Conservation (phyloP, 2,113 vertebrate species). For the Myiopsitta monachus region DNA sequence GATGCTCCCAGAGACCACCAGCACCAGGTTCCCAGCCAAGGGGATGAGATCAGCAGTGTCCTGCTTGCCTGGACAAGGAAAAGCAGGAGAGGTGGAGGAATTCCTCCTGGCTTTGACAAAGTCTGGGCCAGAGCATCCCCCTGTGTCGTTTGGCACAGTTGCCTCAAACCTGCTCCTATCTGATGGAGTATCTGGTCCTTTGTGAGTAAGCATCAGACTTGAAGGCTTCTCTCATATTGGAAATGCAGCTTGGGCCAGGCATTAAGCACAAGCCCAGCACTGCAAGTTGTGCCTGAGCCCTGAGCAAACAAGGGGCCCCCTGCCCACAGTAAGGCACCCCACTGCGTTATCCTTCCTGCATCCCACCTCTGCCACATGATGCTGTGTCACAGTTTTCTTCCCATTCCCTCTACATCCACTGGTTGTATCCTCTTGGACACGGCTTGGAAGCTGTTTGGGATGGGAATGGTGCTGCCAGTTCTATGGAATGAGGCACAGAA, state of each 20-base stretch:
- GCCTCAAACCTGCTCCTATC: neutral
- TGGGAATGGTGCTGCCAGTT: accelerated
- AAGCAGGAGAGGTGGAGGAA: neutral
- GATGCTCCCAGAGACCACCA: neutral
- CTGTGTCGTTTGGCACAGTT: accelerated
- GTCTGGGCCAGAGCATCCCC: neutral
- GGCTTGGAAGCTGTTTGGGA: neutral
- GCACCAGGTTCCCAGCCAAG: neutral
- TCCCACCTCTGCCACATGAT: neutral
- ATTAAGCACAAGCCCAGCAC: neutral
- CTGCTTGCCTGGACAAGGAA: neutral
- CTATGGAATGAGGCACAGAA: accelerated
- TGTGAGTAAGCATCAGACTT: neutral
- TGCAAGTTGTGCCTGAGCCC: neutral
- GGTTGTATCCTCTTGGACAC: too few relatives aligned
- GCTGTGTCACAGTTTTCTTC: accelerated
- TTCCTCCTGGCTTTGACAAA: neutral
- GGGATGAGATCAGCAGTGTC: accelerated
- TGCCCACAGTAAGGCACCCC: accelerated
- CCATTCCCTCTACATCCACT: neutral
- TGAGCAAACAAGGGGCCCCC: neutral
- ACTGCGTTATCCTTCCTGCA: accelerated
- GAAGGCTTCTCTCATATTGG: accelerated
- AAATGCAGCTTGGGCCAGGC: neutral
- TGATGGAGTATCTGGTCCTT: neutral